Conservation (phyloP, 2,113 vertebrate species). For the Xenopus tropicalis region DNA sequence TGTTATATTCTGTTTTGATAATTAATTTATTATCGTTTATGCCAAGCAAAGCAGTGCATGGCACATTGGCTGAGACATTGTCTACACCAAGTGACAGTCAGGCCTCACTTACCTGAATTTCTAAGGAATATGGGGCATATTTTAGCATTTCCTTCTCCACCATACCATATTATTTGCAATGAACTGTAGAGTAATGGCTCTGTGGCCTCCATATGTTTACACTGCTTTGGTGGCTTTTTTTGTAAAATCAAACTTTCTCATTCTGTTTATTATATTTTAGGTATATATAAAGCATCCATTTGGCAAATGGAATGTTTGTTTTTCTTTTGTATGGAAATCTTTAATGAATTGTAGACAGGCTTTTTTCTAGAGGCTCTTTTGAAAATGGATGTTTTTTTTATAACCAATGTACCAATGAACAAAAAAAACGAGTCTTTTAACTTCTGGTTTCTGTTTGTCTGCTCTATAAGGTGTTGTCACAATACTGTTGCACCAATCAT, state of each 20-base stretch:
- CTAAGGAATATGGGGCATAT: no score
- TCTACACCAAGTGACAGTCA: no score
- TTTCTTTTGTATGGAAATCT: background rate
- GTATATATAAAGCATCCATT: background rate
- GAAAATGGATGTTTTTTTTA: slow-evolving; percentile 8
- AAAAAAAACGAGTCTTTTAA: background rate
- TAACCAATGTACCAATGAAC: background rate
- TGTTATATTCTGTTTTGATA: slow-evolving; percentile 53
- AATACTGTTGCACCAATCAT: no score
- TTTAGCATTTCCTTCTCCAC: no score
- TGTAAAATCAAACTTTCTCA: no score
- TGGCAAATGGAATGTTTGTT: background rate
- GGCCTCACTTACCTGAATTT: no score
- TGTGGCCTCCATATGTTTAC: no score
- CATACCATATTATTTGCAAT: no score
- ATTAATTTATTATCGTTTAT: slow-evolving; percentile 66
- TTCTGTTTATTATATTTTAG: background rate
- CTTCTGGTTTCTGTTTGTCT: background rate
- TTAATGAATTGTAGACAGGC: background rate
- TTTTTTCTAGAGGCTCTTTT: background rate
- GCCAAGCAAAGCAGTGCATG: slow-evolving; percentile 77
- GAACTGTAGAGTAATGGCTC: no score
- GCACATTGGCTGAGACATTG: slow-evolving; percentile 3
- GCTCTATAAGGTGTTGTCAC: background rate
- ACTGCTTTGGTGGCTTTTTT: no score